Conservation (phyloP, 2,113 vertebrate genomes). For the Ailurus styani region DNA sequence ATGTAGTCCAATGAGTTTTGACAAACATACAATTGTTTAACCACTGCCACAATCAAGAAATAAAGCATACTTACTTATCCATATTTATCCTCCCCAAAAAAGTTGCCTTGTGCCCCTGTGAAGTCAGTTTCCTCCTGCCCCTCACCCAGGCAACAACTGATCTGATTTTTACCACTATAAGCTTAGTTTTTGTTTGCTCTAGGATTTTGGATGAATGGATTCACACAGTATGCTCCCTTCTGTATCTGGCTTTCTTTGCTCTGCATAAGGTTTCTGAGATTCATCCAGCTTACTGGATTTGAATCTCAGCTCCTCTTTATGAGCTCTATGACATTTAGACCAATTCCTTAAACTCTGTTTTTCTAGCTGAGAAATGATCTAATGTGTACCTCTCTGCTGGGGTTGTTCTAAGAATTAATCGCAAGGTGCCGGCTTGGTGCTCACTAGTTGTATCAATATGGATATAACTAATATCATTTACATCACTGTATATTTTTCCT, state of each 20-base stretch:
- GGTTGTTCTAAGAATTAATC: background rate
- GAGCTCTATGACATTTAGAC: background rate
- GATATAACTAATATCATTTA: background rate
- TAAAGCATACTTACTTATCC: background rate
- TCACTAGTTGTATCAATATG: background rate
- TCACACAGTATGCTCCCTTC: background rate
- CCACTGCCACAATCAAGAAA: background rate
- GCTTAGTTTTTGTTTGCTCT: background rate
- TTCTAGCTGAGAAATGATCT: background rate
- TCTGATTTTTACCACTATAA: background rate
- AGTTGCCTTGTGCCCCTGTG: too few species aligned
- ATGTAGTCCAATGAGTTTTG: background rate
- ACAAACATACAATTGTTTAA: background rate
- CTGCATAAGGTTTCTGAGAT: background rate
- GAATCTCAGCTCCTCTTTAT: background rate
- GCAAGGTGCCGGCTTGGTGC: background rate
- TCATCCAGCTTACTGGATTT: background rate
- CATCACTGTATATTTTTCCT: background rate
- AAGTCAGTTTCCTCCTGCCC: background rate
- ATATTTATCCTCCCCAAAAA: background rate
- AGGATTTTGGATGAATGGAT: background rate
- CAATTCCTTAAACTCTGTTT: background rate
- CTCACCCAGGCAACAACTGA: background rate
- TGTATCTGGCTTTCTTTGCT: background rate
- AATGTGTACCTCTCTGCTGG: background rate